Base-by-base conservation (phyloP, 2,113 vertebrate species). In the Actenoides hombroni region DNA sequence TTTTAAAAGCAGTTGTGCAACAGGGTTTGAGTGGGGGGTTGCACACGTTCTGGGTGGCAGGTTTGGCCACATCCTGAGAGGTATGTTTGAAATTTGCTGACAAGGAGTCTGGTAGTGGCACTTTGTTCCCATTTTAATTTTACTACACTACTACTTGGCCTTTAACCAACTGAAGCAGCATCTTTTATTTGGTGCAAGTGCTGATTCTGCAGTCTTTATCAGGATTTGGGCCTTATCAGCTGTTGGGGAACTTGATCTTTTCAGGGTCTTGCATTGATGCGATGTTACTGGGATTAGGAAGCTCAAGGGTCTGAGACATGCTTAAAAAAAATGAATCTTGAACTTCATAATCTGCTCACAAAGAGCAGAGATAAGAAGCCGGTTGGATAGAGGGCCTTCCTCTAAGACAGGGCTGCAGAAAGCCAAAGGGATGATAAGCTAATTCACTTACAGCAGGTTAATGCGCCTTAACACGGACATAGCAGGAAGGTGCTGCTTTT, bases 91-190 rank as follows among this genome's bases (percentile, higher is more conserved):
- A 96, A 97, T 97, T 12, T 6, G 78, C 95, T 94, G 92, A 94
- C 88, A 39, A 76, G 48, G 92, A 90, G 68, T 48, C 84, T 83
- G 63, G n/a, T 92, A 12, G 23, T 83, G 86, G 95, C 92, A 90
- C 94, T 98, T 97, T 97, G 97, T 93, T 96, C 95, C 90, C 78
- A 49, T 83, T 88, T 97, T 68, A 54, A 96, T 97, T 97, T 97
- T 97, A 95, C 90, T 93, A 96, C 94, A 46, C 87, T 91, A 94
- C 92, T 92, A 51, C 86, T 95, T 96, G 97, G 92, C 92, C 95
- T 93, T 95, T 91, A 79, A 97, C 97, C 94, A 76, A 51, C 94
- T 98, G 98, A 97, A 86, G 90, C 93, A 97, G 97, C 97, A 94
- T 95, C 97, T 96, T 90, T 49, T 28, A 13, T 9, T 95, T 0